Evolutionary conservation across 2,888 invertebrate genomes (phyloP), one percentile per base, ranked within the genome.

Genomic region (Stratiomys singularior): DNA sequence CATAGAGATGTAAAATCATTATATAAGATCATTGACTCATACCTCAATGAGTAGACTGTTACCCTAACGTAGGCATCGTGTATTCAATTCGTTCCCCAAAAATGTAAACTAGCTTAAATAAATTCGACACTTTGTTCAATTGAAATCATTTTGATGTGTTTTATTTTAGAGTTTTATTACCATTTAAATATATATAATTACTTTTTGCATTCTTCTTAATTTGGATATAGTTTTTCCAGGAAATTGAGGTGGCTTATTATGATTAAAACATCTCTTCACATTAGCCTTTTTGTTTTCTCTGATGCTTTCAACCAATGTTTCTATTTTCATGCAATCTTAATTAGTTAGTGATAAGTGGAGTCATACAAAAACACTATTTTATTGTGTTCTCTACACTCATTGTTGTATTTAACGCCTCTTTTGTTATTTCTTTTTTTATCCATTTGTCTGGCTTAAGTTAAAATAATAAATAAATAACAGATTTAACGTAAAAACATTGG

Each of bases 381-480:
- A 28, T 66, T 30, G 66, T 37, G 27, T 27, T 30, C 37, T 11
- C 21, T 37, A 66, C n/a, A 5, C 37, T 37, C 37, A 37, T 5
- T 37, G 37, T 37, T 37, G 18, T 21, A 30, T 15, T 37, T 18
- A 37, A 66, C 25, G 69, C 30, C 30, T 69, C 66, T 69, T 46
- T 11, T 5, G 1, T 47, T 25, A 47, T 69, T 18, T n/a, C 56
- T 72, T 18, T 56, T 72, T 52, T 28, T 15, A n/a, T n/a, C n/a
- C n/a, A n/a, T n/a, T 18, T 72, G n/a, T 28, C 18, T 72, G 47
- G 18, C 37, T 56, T 58, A 58, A 23, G 4, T n/a, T 58, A 74
- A 74, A 58, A 74, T 74, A 67, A 67, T 67, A 74, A 74, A 74
- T 74, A 74, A 74, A 74, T 74, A 58, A 74, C 74, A 74, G 60